A percentile compares a stretch with the other conserved stretches of the same genome.
These are phyloP conservation scores for Leucophora obtusa DNA, from an alignment of 2,888 invertebrate species.

Conservation along the genomic window DNA sequence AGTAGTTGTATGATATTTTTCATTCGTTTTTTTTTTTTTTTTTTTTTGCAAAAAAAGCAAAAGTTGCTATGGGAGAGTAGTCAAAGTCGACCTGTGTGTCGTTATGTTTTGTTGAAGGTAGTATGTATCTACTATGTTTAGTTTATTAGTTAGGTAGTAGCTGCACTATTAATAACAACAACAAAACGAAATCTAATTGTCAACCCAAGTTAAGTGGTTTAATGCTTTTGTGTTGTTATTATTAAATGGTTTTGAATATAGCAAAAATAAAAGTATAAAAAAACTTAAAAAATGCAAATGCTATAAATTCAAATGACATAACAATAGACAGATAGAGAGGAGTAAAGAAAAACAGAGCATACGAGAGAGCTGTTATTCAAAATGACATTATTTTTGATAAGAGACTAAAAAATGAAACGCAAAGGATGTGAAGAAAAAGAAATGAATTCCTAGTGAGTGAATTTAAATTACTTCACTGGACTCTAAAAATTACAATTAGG, in stretches of 20 bases:
- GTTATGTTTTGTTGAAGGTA: constrained; percentile 21
- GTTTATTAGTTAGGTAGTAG: constrained; percentile 45
- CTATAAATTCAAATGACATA: constrained; percentile 42
- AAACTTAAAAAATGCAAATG: constrained; percentile 23
- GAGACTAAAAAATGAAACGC: too few relatives aligned
- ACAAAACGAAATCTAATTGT: constrained; percentile 62
- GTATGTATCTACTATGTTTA: constrained; percentile 40
- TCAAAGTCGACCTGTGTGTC: constrained; percentile 35
- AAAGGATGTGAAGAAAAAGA: too few relatives aligned
- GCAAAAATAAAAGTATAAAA: constrained; percentile 3
- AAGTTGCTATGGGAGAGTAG: constrained; percentile 30
- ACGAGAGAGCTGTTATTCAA: neutral
- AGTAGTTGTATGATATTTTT: constrained; percentile 32
- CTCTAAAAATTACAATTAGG: too few relatives aligned
- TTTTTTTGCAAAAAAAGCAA: constrained; percentile 35
- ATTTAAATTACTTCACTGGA: too few relatives aligned
- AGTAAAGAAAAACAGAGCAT: neutral
- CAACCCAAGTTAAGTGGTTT: constrained; percentile 65
- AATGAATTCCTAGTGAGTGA: too few relatives aligned
- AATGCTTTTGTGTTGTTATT: constrained; percentile 54
- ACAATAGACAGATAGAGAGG: neutral
- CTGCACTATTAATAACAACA: constrained; percentile 45
- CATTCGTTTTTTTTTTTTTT: constrained; percentile 25
- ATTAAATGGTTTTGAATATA: constrained; percentile 44
- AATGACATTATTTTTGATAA: neutral